A percentile compares a stretch with the other conserved stretches of the same genome.
These are phyloP conservation scores for Drosophila setosimentum DNA, from an alignment of 2,888 invertebrate genomes.

Conservation along the genomic window DNA sequence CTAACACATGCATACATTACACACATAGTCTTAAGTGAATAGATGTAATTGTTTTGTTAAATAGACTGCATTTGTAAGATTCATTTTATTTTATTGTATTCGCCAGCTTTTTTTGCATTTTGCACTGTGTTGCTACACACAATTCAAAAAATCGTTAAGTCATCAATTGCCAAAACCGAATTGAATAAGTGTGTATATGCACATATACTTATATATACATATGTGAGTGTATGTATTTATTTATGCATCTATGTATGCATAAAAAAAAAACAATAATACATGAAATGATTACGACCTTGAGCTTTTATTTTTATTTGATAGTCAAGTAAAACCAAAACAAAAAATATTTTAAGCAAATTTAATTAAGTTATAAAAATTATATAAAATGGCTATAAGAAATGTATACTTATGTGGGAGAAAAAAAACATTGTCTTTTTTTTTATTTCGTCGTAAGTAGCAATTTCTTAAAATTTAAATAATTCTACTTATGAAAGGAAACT, in stretches of 20 bases:
- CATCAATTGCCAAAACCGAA: constrained; percentile 42
- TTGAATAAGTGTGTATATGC: too few relatives aligned
- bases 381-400: neutral
- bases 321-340: neutral
- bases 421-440: neutral
- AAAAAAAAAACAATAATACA: constrained; percentile 12
- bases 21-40: constrained; percentile 28
- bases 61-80: constrained; percentile 30
- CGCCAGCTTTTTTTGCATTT: constrained; percentile 18
- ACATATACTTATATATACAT: too few relatives aligned
- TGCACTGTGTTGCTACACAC: constrained; percentile 3
- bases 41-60: constrained; percentile 30
- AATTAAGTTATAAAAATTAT: neutral
- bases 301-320: constrained; percentile 43
- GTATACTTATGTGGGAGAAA: neutral
- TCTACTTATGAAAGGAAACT: neutral
- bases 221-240: neutral
- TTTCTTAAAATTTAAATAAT: neutral
- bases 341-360: neutral
- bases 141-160: constrained; percentile 44
- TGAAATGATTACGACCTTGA: constrained; percentile 37
- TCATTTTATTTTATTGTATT: constrained; percentile 39
- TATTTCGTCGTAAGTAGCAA: neutral
- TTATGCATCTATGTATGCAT: neutral
- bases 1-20: neutral